These are phyloP conservation scores for Dermochelys coriacea DNA, from an alignment of 2,797 vertebrate genomes.

Conservation along the genomic window DNA sequence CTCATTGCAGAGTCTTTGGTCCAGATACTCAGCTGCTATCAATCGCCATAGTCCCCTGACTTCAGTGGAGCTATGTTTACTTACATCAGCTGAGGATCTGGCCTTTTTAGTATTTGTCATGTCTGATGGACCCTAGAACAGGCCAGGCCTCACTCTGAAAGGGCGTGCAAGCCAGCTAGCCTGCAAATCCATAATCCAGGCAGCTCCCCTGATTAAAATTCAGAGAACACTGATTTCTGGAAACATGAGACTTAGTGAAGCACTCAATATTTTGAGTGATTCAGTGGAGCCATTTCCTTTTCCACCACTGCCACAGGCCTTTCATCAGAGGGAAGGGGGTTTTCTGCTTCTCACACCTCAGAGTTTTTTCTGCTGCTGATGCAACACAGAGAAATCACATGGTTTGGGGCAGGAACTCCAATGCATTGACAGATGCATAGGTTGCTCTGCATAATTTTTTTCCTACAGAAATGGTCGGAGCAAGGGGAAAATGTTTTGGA, in stretches of 20 bases:
- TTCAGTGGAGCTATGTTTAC: neutral
- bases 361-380: neutral
- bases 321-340: neutral
- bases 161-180: neutral
- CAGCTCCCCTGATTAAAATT: neutral
- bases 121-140: neutral
- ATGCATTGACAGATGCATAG: neutral
- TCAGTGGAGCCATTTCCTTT: neutral
- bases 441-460: neutral
- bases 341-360: neutral
- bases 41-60: conserved; percentile 11
- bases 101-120: neutral
- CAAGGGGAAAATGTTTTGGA: neutral
- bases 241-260: neutral
- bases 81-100: neutral
- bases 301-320: neutral
- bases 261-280: neutral
- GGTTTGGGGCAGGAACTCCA: neutral
- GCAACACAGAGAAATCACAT: neutral
- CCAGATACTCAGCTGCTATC: conserved; percentile 42
- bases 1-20: neutral
- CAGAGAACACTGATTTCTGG: neutral
- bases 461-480: neutral
- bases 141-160: neutral
- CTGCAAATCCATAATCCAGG: neutral